Percentiles rank a stretch among this genome's conserved stretches.
phyloP scores from a whole-genome alignment of 23 tunicate species.

The Styela plicata region DNA sequence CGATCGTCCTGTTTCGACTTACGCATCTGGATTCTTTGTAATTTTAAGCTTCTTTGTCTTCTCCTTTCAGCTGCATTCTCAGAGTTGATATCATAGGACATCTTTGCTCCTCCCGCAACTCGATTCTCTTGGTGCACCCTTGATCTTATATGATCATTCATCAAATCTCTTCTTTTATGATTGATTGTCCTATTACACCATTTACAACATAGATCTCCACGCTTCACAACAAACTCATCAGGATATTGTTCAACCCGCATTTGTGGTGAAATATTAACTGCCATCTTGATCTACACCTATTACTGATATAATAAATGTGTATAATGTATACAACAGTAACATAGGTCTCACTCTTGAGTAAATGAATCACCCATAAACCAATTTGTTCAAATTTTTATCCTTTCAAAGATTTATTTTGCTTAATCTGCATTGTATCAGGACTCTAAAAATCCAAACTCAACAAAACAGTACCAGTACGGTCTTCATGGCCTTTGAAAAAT shows the following conservation, averaged over 20 bases:
- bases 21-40: background rate
- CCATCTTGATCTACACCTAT: constrained; percentile 8
- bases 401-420: too few species aligned
- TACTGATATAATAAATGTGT: too few species aligned
- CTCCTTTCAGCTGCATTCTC: background rate
- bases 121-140: constrained; percentile 38
- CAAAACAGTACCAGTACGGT: too few species aligned
- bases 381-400: too few species aligned
- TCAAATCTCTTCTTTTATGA: constrained; percentile 36
- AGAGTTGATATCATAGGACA: constrained; percentile 28
- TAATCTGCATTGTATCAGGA: too few species aligned
- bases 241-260: constrained; percentile 38
- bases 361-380: too few species aligned
- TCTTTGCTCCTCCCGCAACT: constrained; percentile 26
- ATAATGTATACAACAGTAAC: too few species aligned
- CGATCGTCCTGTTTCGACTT: background rate
- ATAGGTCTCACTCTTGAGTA: too few species aligned
- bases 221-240: constrained; percentile 37
- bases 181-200: constrained; percentile 45
- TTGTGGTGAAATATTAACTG: constrained; percentile 10
- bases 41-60: background rate
- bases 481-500: too few species aligned
- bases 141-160: constrained; percentile 36
- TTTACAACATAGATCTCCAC: constrained; percentile 34
- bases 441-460: too few species aligned